These are phyloP conservation scores for Timandra comae DNA, from an alignment of 2,888 invertebrate genomes.

Conservation along the genomic window DNA sequence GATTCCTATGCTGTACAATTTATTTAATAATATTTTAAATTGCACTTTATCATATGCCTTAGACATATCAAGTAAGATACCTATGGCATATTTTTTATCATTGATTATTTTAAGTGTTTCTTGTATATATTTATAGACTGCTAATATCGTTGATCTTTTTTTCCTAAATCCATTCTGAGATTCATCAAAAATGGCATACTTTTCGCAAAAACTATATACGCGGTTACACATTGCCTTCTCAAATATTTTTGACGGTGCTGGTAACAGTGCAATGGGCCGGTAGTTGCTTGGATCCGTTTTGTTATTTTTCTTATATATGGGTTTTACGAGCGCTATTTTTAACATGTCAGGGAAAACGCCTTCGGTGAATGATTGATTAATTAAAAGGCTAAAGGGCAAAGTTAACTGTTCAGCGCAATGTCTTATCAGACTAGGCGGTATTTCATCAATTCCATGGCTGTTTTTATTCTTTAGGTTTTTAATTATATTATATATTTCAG, in stretches of 20 bases:
- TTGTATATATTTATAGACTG: slow-evolving; percentile 10
- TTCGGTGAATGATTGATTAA: slow-evolving; percentile 10
- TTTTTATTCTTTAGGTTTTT: slow-evolving; percentile 11
- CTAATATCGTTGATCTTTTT: slow-evolving; percentile 8
- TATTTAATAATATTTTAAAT: slow-evolving; percentile 11
- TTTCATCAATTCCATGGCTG: slow-evolving; percentile 13
- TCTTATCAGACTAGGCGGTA: slow-evolving; percentile 8
- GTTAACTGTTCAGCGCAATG: slow-evolving; percentile 7
- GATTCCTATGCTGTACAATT: slow-evolving; percentile 13
- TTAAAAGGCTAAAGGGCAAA: slow-evolving; percentile 1
- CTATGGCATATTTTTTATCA: slow-evolving; percentile 13
- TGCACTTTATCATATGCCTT: slow-evolving; percentile 20
- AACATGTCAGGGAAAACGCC: slow-evolving; percentile 8
- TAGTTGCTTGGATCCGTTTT: slow-evolving; percentile 12
- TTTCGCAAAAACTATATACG: slow-evolving; percentile 4
- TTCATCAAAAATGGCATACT: slow-evolving; percentile 4
- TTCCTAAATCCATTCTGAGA: slow-evolving; percentile 6
- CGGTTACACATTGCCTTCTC: slow-evolving; percentile 6
- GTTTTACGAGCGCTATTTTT: slow-evolving; percentile 13
- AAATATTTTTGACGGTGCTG: slow-evolving; percentile 9
- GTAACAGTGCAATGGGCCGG: slow-evolving; percentile 13
- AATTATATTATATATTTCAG: slow-evolving; percentile 5
- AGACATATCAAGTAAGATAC: slow-evolving; percentile 19
- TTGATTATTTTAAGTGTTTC: slow-evolving; percentile 7
- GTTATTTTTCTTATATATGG: slow-evolving; percentile 9